Evolutionary conservation across 2,113 vertebrate species (phyloP).

Genomic region (Aspidoscelis tigris): DNA sequence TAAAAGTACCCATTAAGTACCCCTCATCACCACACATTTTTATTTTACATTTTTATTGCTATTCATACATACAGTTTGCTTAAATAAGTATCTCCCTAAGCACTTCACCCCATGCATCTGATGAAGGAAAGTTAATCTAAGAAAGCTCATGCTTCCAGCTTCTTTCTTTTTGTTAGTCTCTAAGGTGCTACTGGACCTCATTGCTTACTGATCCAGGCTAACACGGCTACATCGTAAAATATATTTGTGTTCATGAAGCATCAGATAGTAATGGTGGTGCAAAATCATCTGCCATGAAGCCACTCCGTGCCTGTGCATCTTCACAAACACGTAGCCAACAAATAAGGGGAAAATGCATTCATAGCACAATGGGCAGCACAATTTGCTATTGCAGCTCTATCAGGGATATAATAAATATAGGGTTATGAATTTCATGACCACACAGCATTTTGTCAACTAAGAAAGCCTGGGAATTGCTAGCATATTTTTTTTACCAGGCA

Average conservation of each 20-base stretch:
- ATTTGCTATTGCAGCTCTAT: constrained; percentile 11
- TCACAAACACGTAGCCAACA: not conserved
- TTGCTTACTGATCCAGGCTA: too few relatives aligned
- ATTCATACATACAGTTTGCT: too few relatives aligned
- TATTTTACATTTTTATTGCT: too few relatives aligned
- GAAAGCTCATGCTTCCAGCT: too few relatives aligned
- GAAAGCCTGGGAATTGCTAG: constrained; percentile 46
- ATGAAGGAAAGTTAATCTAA: too few relatives aligned
- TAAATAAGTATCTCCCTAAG: too few relatives aligned
- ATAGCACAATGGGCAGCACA: not conserved
- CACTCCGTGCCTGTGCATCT: not conserved
- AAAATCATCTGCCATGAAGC: not conserved
- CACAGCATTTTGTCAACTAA: constrained; percentile 29
- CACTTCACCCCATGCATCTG: too few relatives aligned
- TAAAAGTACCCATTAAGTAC: too few relatives aligned
- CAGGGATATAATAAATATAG: not conserved
- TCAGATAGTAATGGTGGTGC: not conserved
- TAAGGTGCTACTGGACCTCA: too few relatives aligned
- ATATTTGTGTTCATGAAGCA: not conserved
- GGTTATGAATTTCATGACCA: constrained; percentile 20
- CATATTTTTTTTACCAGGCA: constrained; percentile 48
- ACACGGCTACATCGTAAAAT: too few relatives aligned
- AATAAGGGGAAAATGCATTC: not conserved
- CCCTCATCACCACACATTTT: too few relatives aligned
- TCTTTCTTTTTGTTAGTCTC: too few relatives aligned